A percentile compares a stretch with the other conserved stretches of the same genome.
phyloP scores from a whole-genome alignment of 2,888 invertebrate species.

The Emmelina monodactyla region DNA sequence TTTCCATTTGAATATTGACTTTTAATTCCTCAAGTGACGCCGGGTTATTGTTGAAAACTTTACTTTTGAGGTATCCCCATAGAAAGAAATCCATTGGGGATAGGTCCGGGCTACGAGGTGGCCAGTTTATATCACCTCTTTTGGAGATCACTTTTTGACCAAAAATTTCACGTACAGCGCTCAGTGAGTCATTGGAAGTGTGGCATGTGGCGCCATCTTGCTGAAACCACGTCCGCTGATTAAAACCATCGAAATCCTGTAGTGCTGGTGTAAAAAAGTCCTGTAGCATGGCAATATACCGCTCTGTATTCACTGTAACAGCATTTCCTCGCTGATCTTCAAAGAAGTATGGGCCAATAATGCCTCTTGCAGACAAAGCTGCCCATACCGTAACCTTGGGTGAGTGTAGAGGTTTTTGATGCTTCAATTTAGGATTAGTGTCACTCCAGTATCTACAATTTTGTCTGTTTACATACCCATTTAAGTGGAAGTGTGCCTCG shows the following conservation, averaged over 20 bases:
- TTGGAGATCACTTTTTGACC: constrained; percentile 13
- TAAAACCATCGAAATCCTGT: constrained; percentile 10
- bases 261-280: constrained; percentile 10
- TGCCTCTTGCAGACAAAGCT: constrained; percentile 13
- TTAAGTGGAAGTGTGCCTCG: no score
- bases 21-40: constrained; percentile 12
- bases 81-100: constrained; percentile 16
- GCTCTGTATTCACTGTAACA: constrained; percentile 12
- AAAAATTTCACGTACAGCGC: constrained; percentile 3
- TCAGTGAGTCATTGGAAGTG: constrained; percentile 5
- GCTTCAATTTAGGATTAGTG: no score
- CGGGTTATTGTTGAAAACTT: constrained; percentile 14
- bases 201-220: constrained; percentile 11
- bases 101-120: constrained; percentile 16
- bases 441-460: no score
- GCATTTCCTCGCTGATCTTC: constrained; percentile 10
- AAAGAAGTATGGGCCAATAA: constrained; percentile 16
- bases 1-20: constrained; percentile 13
- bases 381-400: constrained; percentile 14
- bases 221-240: constrained; percentile 13
- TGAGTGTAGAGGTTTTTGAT: constrained; percentile 10
- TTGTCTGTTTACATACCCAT: no score
- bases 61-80: constrained; percentile 15
- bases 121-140: constrained; percentile 16
- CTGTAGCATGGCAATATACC: constrained; percentile 11